phyloP scores from a whole-genome alignment of 2,113 vertebrate species.

The Grallaria varia region DNA sequence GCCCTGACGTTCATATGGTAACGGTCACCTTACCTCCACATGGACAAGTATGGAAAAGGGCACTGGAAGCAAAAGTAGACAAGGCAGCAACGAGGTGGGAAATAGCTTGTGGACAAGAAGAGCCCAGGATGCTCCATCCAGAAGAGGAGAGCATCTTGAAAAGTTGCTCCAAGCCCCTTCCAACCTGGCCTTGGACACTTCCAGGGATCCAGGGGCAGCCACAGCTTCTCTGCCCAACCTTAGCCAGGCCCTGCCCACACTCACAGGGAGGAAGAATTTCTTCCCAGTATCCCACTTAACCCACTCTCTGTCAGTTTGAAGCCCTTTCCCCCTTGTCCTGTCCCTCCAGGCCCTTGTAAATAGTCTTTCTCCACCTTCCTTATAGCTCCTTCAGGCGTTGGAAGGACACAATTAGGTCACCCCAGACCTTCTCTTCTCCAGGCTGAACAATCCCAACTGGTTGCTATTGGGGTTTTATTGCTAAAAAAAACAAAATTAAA shows the following conservation, averaged over 20 bases:
- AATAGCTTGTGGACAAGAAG: background rate
- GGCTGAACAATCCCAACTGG: background rate
- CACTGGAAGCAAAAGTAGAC: background rate
- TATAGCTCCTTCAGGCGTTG: background rate
- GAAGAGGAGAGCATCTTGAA: background rate
- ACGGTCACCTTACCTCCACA: background rate
- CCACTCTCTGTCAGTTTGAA: background rate
- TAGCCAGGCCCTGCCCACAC: background rate
- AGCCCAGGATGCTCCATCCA: background rate
- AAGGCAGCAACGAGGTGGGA: background rate
- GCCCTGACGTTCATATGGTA: background rate
- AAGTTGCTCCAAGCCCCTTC: background rate
- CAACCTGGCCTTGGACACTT: background rate
- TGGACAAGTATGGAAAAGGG: background rate
- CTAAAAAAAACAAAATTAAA: fast-evolving
- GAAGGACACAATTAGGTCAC: background rate
- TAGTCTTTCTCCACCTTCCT: background rate
- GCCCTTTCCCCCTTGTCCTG: background rate
- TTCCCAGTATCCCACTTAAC: background rate
- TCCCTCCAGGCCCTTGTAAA: background rate
- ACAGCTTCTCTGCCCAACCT: background rate
- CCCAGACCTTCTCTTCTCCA: background rate
- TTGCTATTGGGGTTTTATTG: background rate
- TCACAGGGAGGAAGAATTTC: background rate
- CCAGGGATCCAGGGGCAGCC: background rate